Evolutionary conservation across 2,888 invertebrate species (phyloP), one percentile per base, ranked within the genome.

Genomic region (Incurvaria masculella): DNA sequence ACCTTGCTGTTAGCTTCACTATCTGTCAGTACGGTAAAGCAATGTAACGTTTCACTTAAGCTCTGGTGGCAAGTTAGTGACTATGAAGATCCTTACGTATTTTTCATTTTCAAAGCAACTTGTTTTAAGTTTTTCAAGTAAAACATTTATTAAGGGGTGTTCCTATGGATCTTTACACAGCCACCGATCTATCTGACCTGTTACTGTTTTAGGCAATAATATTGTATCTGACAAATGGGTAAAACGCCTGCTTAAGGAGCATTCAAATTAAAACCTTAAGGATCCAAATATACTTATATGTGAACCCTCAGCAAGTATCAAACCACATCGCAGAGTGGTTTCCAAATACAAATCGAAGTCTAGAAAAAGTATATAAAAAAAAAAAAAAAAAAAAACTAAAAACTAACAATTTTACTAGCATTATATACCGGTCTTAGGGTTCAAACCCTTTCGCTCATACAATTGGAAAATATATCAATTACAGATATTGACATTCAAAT

Each of bases 141-240:
- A n/a, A 47, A 23, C 50, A 50, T 54, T 51, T 49, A 46, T 49
- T 11, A 46, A 47, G 4, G 53, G 54, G 18, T 45, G 45, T 17
- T 46, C 52, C 14, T 57, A 54, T 41, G 49, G 53, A 16, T 51
- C 50, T 19, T 23, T 56, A 10, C 54, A 56, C 45, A 44, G 44
- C 38, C 50, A 51, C n/a, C n/a, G n/a, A n/a, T 39, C 48, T 53
- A 8, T 55, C 56, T 4, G 56, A 56, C 5, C 41, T 57, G 8
- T 52, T 53, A 2, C 16, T 51, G 26, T 53, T 19, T 16, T 43
- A 10, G 44, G 46, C 41, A 42, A 27, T 11, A 43, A 39, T 44
- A 26, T 52, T n/a, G 46, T 21, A 17, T 39, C 44, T 2, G 41
- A 51, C 40, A 42, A 42, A 5, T 38, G 38, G 4, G 45, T 52